phyloP scores from a whole-genome alignment of 35 echinoderm and acorn worm species.

The Lytechinus pictus region DNA sequence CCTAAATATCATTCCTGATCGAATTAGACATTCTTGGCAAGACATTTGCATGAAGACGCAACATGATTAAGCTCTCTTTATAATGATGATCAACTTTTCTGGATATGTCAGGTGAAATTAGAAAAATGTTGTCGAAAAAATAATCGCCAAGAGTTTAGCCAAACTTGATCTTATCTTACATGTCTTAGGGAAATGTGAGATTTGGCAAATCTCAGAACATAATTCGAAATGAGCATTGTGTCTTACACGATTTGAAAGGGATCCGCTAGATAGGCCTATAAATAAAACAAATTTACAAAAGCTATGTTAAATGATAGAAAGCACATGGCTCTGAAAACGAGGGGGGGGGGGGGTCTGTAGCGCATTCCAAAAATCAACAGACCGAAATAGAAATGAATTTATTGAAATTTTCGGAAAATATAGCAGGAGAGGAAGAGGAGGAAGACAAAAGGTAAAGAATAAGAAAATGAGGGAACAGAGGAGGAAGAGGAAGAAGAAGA shows the following conservation, averaged over 20 bases:
- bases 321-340: background rate
- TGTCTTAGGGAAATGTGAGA: background rate
- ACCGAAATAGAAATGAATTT: too few relatives aligned
- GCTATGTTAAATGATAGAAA: background rate
- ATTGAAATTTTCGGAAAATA: too few relatives aligned
- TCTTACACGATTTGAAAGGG: background rate
- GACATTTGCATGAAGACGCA: background rate
- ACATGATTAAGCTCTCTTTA: background rate
- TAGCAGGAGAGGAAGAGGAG: too few relatives aligned
- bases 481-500: background rate
- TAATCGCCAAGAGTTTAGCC: background rate
- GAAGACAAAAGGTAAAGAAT: background rate
- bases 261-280: too few relatives aligned
- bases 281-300: too few relatives aligned
- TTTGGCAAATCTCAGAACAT: background rate
- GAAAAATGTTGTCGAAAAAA: background rate
- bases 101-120: background rate
- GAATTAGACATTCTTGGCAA: background rate
- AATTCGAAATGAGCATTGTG: background rate
- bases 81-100: background rate
- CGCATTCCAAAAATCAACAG: too few relatives aligned
- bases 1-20: background rate
- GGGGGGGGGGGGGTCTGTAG: too few relatives aligned
- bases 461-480: background rate
- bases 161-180: background rate